Percentiles rank a stretch among this genome's conserved stretches.
Conservation (phyloP, 2,888 invertebrate species). For the Digitonthophagus gazella region DNA sequence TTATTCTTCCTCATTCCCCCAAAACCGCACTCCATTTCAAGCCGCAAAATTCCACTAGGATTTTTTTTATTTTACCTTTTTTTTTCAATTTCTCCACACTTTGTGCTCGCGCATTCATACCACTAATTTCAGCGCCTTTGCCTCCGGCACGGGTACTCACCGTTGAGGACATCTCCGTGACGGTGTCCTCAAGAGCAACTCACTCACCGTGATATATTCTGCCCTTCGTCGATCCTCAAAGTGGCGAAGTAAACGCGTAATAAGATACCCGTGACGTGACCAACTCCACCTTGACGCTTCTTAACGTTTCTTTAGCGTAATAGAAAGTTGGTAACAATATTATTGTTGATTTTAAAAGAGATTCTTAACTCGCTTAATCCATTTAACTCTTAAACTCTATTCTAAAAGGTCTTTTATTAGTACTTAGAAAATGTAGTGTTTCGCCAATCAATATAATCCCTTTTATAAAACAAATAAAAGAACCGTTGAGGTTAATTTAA, state of each 20-base stretch:
- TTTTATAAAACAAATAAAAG: no score
- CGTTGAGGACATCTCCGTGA: background rate
- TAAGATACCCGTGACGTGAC: conserved; percentile 19
- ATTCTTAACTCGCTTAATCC: background rate
- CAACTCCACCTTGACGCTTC: conserved; percentile 1
- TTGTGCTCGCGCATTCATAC: background rate
- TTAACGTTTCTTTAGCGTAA: background rate
- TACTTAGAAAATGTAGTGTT: background rate
- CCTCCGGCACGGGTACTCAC: background rate
- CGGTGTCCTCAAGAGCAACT: background rate
- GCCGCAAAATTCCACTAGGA: background rate
- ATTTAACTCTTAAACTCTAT: background rate
- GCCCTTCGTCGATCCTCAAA: conserved; percentile 11
- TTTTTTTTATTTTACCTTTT: background rate
- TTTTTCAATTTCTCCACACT: background rate
- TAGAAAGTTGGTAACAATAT: background rate
- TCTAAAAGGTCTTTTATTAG: background rate
- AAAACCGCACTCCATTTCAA: background rate
- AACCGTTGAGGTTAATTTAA: background rate
- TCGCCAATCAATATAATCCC: background rate
- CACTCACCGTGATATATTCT: conserved; percentile 6
- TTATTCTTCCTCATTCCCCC: background rate
- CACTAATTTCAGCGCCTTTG: background rate
- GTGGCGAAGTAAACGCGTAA: conserved; percentile 22
- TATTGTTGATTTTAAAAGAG: conserved; percentile 1